Base-by-base conservation (phyloP, 2,797 vertebrate species). In the Gephyroberyx darwinii region DNA sequence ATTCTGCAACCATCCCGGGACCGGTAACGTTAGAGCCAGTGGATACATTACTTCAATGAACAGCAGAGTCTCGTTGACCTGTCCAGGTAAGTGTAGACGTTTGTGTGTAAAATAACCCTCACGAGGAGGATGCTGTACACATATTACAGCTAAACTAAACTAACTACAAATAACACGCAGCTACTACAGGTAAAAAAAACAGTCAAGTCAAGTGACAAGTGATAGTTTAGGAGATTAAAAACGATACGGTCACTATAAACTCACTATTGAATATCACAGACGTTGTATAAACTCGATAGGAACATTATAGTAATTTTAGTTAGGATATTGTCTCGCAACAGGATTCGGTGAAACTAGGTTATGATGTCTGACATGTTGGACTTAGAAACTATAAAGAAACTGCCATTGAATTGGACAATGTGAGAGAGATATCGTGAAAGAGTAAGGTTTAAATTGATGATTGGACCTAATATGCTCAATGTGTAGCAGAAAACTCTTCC, bases 1-100 rank as follows among this genome's bases (percentile, higher is more conserved):
- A 16, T 14, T 37, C 26, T 31, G 2, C 30, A 20, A 63, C 30
- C 48, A 51, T 35, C 54, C 2, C 2, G 33, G 68, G 22, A 31
- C 2, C 60, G 13, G 12, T 52, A 20, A n/a, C n/a, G n/a, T n/a
- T n/a, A n/a, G 0, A 10, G 58, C 9, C 53, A 9, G 37, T 3
- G 51, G 50, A 47, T 14, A 43, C 1, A 30, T 2, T 51, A 14
- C 8, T 69, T 66, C 19, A 50, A 10, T 10, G 59, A 50, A 37
- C 58, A 66, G 22, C 64, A 72, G 31, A 51, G 17, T 1, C 9
- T 54, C 59, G 7, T 60, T 22, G 59, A 83, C 75, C 78, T 79
- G 70, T 4, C 8, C 71, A 90, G 86, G 90, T 90, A 74, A 74
- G 72, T 1, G 2, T 0, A 19, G 17, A 37, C 13, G 10, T 13